Evolutionary conservation across 2,888 invertebrate species (phyloP).

Genomic region (Anticlea derivata): DNA sequence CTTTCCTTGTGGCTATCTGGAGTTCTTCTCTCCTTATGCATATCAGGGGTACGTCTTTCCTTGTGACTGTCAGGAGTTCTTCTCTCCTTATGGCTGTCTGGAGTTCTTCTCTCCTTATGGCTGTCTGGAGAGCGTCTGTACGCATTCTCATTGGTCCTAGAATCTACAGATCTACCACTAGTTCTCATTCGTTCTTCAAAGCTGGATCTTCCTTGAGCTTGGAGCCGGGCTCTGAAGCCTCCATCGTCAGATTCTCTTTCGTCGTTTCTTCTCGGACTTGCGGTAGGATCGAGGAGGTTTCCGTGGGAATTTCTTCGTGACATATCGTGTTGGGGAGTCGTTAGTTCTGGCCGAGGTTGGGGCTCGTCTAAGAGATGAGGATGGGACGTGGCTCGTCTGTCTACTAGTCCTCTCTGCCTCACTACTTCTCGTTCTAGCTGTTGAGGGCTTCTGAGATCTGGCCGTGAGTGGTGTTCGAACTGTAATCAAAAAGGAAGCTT

Average conservation of each 20-base stretch:
- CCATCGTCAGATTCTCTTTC: constrained; percentile 86
- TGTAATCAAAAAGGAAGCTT: constrained; percentile 45
- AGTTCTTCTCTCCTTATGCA: constrained; percentile 57
- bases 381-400: constrained; percentile 86
- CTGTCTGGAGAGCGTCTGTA: constrained; percentile 73
- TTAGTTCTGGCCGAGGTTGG: constrained; percentile 64
- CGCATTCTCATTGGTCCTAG: constrained; percentile 60
- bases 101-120: constrained; percentile 59
- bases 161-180: constrained; percentile 71
- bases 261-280: constrained; percentile 61
- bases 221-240: constrained; percentile 80
- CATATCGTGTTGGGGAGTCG: constrained; percentile 64
- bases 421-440: constrained; percentile 85
- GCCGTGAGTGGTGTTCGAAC: constrained; percentile 75
- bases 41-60: constrained; percentile 64
- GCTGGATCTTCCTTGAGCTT: constrained; percentile 67
- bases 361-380: constrained; percentile 85
- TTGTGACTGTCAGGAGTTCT: constrained; percentile 66
- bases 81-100: constrained; percentile 58
- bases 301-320: constrained; percentile 84
- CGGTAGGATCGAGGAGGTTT: constrained; percentile 80
- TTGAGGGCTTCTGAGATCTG: constrained; percentile 84
- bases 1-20: constrained; percentile 64
- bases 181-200: constrained; percentile 76
- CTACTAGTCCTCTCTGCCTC: constrained; percentile 80